phyloP scores from a whole-genome alignment of 2,113 vertebrate genomes.

The Myocastor coypus region DNA sequence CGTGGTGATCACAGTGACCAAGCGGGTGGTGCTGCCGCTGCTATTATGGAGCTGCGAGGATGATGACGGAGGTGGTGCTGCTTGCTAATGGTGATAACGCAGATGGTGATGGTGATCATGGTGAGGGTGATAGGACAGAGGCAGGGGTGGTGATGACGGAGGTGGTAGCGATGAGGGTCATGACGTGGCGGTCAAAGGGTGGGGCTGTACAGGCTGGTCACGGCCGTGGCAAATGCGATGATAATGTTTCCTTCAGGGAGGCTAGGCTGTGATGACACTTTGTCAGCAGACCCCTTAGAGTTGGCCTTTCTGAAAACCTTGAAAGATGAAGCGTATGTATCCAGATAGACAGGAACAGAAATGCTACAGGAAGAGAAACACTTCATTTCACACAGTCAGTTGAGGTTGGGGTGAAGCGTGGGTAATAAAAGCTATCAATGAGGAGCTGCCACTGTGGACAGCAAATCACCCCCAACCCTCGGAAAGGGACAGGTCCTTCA shows the following conservation, averaged over 20 bases:
- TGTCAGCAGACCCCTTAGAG: neutral
- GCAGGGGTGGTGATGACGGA: accelerated
- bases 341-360: neutral
- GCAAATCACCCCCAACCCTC: neutral
- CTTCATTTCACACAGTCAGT: neutral
- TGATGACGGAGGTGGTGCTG: neutral
- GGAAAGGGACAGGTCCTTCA: neutral
- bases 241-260: neutral
- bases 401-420: neutral
- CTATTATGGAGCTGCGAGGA: too few species aligned
- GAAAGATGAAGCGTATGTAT: neutral
- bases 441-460: neutral
- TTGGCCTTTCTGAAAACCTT: neutral
- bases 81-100: neutral
- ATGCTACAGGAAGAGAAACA: neutral
- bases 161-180: accelerated
- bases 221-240: neutral
- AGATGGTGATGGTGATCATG: neutral
- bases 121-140: accelerated
- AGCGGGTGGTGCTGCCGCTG: neutral
- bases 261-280: neutral
- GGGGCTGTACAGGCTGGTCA: accelerated
- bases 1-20: neutral
- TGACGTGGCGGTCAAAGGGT: neutral
- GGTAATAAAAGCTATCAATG: neutral